phyloP scores from a whole-genome alignment of 2,888 invertebrate genomes.

The Calliopum simillimum region DNA sequence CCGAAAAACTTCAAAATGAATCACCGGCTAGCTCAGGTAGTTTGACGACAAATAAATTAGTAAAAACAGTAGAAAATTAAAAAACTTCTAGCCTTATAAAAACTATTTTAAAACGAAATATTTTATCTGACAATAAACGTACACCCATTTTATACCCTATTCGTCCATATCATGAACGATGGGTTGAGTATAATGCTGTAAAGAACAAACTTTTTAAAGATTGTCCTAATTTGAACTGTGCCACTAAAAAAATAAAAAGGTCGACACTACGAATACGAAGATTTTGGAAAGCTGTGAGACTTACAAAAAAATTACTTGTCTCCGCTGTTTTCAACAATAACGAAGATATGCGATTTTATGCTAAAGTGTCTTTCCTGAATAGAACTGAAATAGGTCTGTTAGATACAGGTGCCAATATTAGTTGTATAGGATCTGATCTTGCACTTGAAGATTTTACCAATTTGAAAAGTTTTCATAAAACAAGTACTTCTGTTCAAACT shows the following conservation, averaged over 20 bases:
- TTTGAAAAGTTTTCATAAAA: slow-evolving; percentile 9
- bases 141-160: not conserved
- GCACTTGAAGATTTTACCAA: not conserved
- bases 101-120: not conserved
- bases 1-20: too few species aligned
- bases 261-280: not conserved
- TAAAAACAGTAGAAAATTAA: not conserved
- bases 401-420: too few species aligned
- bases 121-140: not conserved
- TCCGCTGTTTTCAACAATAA: too few species aligned
- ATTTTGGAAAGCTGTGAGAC: not conserved
- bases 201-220: slow-evolving; percentile 18
- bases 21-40: not conserved
- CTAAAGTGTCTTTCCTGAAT: too few species aligned
- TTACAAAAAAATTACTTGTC: not conserved
- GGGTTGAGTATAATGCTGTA: not conserved
- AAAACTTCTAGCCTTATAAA: not conserved
- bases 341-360: too few species aligned
- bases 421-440: not conserved
- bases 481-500: slow-evolving; percentile 6
- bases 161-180: slow-evolving; percentile 25
- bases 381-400: too few species aligned
- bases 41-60: too few species aligned
- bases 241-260: not conserved
- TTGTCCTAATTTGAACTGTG: not conserved